These are phyloP conservation scores for Trachymyrmex cornetzi DNA, from an alignment of 1,140 invertebrate species.

Conservation along the genomic window DNA sequence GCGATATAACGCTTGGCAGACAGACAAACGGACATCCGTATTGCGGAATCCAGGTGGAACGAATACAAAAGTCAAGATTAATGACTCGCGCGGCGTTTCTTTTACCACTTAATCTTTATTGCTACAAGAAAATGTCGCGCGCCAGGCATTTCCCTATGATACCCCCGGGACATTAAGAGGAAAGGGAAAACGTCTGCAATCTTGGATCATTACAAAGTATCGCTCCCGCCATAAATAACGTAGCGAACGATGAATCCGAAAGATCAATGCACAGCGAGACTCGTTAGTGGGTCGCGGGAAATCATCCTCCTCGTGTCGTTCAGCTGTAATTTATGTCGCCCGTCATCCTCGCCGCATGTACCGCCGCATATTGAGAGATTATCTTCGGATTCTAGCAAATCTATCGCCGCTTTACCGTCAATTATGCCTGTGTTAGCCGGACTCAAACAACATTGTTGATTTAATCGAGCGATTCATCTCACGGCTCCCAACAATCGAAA, in stretches of 20 bases:
- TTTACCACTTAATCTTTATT: constrained; percentile 53
- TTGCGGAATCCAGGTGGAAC: neutral
- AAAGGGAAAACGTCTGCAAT: constrained; percentile 21
- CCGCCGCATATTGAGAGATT: constrained; percentile 49
- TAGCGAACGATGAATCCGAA: constrained; percentile 28
- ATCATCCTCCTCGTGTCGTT: constrained; percentile 40
- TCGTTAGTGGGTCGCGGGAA: constrained; percentile 51
- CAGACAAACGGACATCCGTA: neutral
- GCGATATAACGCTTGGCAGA: neutral
- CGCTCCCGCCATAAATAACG: constrained; percentile 39
- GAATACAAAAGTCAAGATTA: constrained; percentile 37
- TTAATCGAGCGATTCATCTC: constrained; percentile 40
- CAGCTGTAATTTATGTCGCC: constrained; percentile 46
- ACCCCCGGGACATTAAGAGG: constrained; percentile 35
- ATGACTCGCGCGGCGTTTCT: constrained; percentile 16
- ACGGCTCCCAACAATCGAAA: constrained; percentile 4
- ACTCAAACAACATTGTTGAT: constrained; percentile 29
- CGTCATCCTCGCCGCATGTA: neutral
- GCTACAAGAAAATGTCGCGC: constrained; percentile 43
- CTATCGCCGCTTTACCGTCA: constrained; percentile 41
- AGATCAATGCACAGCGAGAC: constrained; percentile 26
- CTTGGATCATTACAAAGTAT: constrained; percentile 50
- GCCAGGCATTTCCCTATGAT: neutral
- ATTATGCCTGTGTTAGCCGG: constrained; percentile 37
- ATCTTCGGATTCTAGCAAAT: constrained; percentile 33